Evolutionary conservation across 2,797 vertebrate genomes (phyloP), one percentile per base, ranked within the genome.

Genomic region (Sandelia bainsii): DNA sequence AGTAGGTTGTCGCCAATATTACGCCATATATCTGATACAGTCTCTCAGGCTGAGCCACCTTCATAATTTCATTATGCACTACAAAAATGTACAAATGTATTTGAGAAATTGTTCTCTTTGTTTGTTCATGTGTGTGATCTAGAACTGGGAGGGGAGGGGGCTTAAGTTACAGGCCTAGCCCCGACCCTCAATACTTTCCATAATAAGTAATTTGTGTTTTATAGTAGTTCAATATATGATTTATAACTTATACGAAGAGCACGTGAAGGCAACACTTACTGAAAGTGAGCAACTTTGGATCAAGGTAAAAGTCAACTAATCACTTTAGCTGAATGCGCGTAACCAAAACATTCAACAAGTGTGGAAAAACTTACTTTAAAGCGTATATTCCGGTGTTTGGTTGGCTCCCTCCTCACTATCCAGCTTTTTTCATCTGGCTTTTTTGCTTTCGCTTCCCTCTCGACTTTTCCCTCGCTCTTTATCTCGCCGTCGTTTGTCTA

Each of bases 401-500:
- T 67, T 48, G 67, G 72, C 81, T 89, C 68, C 76, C 85, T 85
- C 77, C 63, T 29, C 59, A 22, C 39, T 80, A 45, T 80, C 69
- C 70, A 75, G 27, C 71, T 84, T 74, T 32, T 84, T 89, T 90
- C 84, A 91, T 89, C 79, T 75, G 91, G 68, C 66, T 87, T 82
- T n/a, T 76, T 63, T 74, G 68, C 72, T 81, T 67, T 83, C 75
- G 72, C 80, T 75, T 86, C 68, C 70, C 72, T 77, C 82, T 66
- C 54, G 44, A 27, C 69, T 81, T 81, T 90, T 82, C 81, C 82
- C 85, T 88, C 82, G 77, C 76, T 87, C 82, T 84, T 91, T 91
- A 90, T 75, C 81, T 88, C 82, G 83, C 86, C 85, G 91, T 91
- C 85, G 83, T 75, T 89, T 80, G 87, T 80, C 86, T 87, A 84